Conservation (phyloP, 64 coral and sea anemone species). For the Hydrozoanthus tunicans region DNA sequence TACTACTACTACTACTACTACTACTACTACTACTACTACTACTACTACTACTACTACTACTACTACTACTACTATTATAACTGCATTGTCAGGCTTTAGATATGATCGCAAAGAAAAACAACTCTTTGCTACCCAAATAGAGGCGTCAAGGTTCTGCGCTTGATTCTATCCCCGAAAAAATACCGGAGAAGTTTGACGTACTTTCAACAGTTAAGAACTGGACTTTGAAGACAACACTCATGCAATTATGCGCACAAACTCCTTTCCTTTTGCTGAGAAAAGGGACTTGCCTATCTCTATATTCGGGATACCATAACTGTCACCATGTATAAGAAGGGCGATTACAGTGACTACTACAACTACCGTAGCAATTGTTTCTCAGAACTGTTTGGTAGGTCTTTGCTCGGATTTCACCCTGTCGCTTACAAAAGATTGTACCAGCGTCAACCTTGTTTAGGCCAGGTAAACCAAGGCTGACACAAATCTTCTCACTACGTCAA, state of each 20-base stretch:
- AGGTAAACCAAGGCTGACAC: not conserved
- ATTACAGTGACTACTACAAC: conserved; percentile 56
- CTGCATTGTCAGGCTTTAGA: too few species aligned
- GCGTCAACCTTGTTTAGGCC: not conserved
- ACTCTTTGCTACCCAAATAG: conserved; percentile 54
- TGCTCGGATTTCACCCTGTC: not conserved
- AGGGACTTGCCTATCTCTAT: not conserved
- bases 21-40: too few species aligned
- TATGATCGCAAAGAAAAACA: not conserved
- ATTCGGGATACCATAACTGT: conserved; percentile 37
- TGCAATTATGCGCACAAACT: not conserved
- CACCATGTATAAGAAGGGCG: conserved; percentile 50
- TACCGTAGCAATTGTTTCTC: conserved; percentile 36
- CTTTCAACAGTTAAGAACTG: conserved; percentile 18
- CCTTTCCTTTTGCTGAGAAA: not conserved
- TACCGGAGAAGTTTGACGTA: conserved; percentile 3
- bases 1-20: too few species aligned
- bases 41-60: too few species aligned
- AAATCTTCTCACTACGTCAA: conserved; percentile 22
- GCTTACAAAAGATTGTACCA: not conserved
- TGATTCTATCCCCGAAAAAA: not conserved
- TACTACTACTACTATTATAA: too few species aligned
- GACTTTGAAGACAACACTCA: not conserved
- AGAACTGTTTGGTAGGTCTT: not conserved
- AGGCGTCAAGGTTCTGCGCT: not conserved